Conservation (phyloP, 2,888 invertebrate species). For the Apamea sordens region DNA sequence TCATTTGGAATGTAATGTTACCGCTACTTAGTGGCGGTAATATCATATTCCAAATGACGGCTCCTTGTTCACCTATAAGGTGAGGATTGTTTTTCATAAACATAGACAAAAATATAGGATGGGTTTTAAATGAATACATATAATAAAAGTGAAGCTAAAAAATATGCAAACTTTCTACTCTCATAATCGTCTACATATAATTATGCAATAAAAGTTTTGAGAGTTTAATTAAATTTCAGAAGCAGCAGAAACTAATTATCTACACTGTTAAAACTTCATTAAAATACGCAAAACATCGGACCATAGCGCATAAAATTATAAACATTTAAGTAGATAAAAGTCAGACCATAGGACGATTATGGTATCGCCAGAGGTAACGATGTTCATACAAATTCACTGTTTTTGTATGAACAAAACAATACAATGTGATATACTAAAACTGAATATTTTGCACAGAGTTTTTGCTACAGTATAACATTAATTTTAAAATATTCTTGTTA, state of each 20-base stretch:
- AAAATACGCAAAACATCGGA: not conserved
- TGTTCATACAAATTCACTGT: conserved; percentile 12
- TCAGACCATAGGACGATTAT: not conserved
- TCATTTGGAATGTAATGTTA: conserved; percentile 91
- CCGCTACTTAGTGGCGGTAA: conserved; percentile 73
- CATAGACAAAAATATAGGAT: not conserved
- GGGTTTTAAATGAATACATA: not conserved
- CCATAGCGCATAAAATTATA: not conserved
- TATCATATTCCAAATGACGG: conserved; percentile 71
- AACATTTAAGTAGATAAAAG: not conserved
- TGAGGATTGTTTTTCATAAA: conserved; percentile 68
- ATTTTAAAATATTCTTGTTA: not conserved
- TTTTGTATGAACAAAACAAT: not conserved
- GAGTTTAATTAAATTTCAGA: conserved; percentile 3
- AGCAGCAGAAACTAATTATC: not conserved
- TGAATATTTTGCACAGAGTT: not conserved
- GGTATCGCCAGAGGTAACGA: not conserved
- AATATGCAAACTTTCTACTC: not conserved
- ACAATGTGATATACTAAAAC: not conserved
- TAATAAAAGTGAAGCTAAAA: not conserved
- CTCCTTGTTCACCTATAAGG: conserved; percentile 91
- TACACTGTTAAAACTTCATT: not conserved
- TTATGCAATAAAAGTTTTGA: conserved; percentile 7
- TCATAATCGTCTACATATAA: not conserved
- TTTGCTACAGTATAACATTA: not conserved